Conservation (phyloP, 1,140 invertebrate species). For the Heliconius melpomene region DNA sequence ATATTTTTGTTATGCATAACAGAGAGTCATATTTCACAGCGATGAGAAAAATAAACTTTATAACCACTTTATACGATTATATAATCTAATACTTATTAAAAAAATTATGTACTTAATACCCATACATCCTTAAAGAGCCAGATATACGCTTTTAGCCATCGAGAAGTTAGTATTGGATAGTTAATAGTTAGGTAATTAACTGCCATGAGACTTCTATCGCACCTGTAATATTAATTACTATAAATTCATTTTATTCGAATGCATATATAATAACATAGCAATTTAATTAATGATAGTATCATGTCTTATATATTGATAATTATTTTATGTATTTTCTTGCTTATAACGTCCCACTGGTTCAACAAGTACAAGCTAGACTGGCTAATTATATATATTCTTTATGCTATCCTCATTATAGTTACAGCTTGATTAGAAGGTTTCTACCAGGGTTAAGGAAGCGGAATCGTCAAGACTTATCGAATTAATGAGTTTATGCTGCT, state of each 20-base stretch:
- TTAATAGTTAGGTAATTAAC: not conserved
- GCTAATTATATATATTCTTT: not conserved
- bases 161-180: not conserved
- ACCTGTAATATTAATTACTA: not conserved
- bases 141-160: not conserved
- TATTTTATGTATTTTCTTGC: not conserved
- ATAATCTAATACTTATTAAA: not conserved
- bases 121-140: not conserved
- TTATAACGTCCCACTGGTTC: not conserved
- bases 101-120: not conserved
- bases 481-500: not conserved
- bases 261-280: not conserved
- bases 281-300: not conserved
- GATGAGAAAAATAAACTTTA: not conserved
- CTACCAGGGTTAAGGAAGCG: not conserved
- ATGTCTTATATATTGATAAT: not conserved
- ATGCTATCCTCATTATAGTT: not conserved
- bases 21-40: not conserved
- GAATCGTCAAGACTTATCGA: not conserved
- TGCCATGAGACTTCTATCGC: not conserved
- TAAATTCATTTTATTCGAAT: not conserved
- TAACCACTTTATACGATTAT: not conserved
- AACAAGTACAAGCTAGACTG: not conserved
- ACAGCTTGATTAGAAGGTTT: not conserved
- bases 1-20: not conserved